Conservation (phyloP, 2,113 vertebrate species). For the Erythrocercus mccallii region DNA sequence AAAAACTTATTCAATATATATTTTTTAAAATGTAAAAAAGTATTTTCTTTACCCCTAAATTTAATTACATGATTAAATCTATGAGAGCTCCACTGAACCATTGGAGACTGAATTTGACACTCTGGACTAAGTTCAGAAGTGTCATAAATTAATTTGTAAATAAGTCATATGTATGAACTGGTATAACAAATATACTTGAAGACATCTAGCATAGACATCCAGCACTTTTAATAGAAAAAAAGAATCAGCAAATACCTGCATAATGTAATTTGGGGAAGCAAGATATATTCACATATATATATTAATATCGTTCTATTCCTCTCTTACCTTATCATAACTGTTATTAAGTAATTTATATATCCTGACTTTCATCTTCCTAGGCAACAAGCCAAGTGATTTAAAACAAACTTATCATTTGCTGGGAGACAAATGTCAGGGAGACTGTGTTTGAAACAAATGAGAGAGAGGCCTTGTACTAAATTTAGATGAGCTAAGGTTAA, state of each 20-base stretch:
- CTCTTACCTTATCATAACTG: background rate
- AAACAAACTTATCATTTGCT: conserved; percentile 1
- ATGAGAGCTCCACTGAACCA: background rate
- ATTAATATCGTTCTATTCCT: background rate
- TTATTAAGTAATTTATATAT: background rate
- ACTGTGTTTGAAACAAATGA: conserved; percentile 29
- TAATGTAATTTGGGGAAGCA: background rate
- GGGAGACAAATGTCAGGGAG: conserved; percentile 12
- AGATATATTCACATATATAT: background rate
- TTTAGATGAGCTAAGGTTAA: conserved; percentile 56
- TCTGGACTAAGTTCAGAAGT: background rate
- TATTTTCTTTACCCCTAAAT: background rate
- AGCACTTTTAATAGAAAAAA: background rate
- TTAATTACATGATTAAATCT: background rate
- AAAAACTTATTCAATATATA: background rate
- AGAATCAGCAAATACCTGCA: background rate
- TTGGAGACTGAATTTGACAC: background rate
- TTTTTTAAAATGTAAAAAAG: background rate
- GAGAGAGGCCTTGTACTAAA: conserved; percentile 49
- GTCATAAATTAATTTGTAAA: background rate
- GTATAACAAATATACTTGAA: background rate
- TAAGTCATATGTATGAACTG: background rate
- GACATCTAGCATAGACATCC: background rate
- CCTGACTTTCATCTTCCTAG: background rate
- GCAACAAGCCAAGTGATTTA: background rate